phyloP scores from a whole-genome alignment of 2,797 vertebrate genomes.

The Dendrocincla tyrannina region DNA sequence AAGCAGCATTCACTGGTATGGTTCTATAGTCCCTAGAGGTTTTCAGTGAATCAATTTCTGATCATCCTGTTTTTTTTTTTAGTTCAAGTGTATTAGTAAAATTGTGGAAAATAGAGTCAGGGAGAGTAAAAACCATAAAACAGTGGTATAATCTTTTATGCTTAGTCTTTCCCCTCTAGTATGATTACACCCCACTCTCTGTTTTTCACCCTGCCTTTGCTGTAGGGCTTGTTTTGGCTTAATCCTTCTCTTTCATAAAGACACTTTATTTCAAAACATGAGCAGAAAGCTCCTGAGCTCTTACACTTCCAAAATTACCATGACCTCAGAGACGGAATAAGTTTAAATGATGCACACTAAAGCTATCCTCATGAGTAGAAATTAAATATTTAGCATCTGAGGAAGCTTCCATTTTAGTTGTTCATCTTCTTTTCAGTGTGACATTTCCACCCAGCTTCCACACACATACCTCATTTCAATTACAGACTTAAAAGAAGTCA shows the following conservation, averaged over 20 bases:
- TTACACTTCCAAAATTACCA: not conserved
- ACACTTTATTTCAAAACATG: not conserved
- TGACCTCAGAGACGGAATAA: not conserved
- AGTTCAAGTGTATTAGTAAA: not conserved
- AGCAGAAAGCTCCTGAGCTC: not conserved
- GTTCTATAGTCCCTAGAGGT: not conserved
- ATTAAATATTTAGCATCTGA: slow-evolving; percentile 46
- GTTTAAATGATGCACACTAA: slow-evolving; percentile 29
- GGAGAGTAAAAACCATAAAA: not conserved
- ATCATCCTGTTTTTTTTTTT: not conserved
- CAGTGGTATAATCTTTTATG: not conserved
- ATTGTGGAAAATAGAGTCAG: not conserved
- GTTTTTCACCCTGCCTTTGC: not conserved
- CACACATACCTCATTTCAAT: not conserved
- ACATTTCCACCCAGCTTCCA: not conserved
- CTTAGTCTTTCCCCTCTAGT: not conserved
- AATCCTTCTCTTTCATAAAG: not conserved
- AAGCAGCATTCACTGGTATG: not conserved
- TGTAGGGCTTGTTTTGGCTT: not conserved
- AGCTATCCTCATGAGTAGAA: slow-evolving; percentile 22
- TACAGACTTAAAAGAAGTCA: not conserved
- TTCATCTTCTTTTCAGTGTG: slow-evolving; percentile 3
- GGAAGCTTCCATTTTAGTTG: slow-evolving; percentile 33
- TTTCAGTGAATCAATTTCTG: not conserved
- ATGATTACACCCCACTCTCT: not conserved